A percentile compares a stretch with the other conserved stretches of the same genome.
Evolutionary conservation across 2,797 vertebrate species (phyloP).

Genomic region (Garrulus glandarius): DNA sequence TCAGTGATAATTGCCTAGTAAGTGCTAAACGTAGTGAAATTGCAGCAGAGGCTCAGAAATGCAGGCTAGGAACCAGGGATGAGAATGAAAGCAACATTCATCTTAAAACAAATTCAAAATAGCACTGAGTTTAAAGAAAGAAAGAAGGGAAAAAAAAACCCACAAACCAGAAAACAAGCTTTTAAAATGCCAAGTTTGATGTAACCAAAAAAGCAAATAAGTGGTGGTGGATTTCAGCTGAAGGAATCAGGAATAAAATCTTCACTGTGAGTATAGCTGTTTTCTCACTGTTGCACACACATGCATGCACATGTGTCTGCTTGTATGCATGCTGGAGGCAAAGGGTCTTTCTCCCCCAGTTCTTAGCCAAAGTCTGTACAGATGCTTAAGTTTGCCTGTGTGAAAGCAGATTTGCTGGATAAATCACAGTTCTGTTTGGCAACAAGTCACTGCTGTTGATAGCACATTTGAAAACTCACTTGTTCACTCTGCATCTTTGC

Average conservation of each 20-base stretch:
- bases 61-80: slow-evolving; percentile 19
- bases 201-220: slow-evolving; percentile 71
- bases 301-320: rapidly evolving
- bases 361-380: not conserved
- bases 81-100: slow-evolving; percentile 50
- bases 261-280: slow-evolving; percentile 1
- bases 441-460: not conserved
- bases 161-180: slow-evolving; percentile 54
- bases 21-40: slow-evolving; percentile 55
- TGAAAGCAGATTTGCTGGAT: not conserved
- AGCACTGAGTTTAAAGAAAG: slow-evolving; percentile 64
- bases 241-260: slow-evolving; percentile 65
- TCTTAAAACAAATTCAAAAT: slow-evolving; percentile 72
- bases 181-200: slow-evolving; percentile 81
- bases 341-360: not conserved
- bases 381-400: not conserved
- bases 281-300: not conserved
- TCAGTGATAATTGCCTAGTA: slow-evolving; percentile 68
- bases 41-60: slow-evolving; percentile 31
- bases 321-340: not conserved
- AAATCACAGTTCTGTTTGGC: not conserved
- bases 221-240: slow-evolving; percentile 67
- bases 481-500: not conserved
- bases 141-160: not conserved
- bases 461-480: not conserved